Base-by-base conservation (phyloP, 1,140 invertebrate species). In the Littorina saxatilis region DNA sequence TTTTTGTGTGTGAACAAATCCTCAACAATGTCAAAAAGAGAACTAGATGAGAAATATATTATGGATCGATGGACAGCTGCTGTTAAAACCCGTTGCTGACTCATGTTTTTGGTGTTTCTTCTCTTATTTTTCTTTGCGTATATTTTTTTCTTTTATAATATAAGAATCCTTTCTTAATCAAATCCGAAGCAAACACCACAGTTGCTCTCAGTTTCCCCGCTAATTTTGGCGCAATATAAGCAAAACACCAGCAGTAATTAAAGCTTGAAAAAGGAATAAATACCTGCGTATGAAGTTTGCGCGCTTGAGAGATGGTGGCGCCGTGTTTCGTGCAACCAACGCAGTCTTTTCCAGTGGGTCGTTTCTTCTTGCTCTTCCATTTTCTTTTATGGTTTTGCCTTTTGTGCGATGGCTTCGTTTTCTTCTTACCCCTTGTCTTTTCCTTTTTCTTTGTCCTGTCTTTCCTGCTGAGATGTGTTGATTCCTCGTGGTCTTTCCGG, bases 31-130 rank as follows among this genome's bases (percentile, higher is more conserved):
- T 29, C 61, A 9, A 66, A 35, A 27, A 29, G n/a, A 66, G 11
- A 66, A 27, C 32, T 9, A 27, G 32, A 66, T 7, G 23, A 66
- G 11, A 66, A 27, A 5, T 95, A 29, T 94, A n/a, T n/a, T n/a
- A n/a, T n/a, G n/a, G n/a, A n/a, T n/a, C n/a, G n/a, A n/a, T n/a
- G n/a, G n/a, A n/a, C n/a, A n/a, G n/a, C n/a, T n/a, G n/a, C n/a
- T n/a, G n/a, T n/a, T n/a, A n/a, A n/a, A n/a, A n/a, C n/a, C n/a
- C n/a, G n/a, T n/a, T n/a, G n/a, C n/a, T n/a, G n/a, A n/a, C n/a
- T n/a, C n/a, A n/a, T n/a, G n/a, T n/a, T n/a, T n/a, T n/a, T n/a
- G n/a, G n/a, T n/a, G n/a, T n/a, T n/a, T n/a, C n/a, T n/a, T n/a
- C n/a, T n/a, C n/a, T n/a, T n/a, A n/a, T n/a, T n/a, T n/a, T n/a